These are phyloP conservation scores for Parasteatoda lunata DNA, from an alignment of 2,888 invertebrate species.

Conservation along the genomic window DNA sequence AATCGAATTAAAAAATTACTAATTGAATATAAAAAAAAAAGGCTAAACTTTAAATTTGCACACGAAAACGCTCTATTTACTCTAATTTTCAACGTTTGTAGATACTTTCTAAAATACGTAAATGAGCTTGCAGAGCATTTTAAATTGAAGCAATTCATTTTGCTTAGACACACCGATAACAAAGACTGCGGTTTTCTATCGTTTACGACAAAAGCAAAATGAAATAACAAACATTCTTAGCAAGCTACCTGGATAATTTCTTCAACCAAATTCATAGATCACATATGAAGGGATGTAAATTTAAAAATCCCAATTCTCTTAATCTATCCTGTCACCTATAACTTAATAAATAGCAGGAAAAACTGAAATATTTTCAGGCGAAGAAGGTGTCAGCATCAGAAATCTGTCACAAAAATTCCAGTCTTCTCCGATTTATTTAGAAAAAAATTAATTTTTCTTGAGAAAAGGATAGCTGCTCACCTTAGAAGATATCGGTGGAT, in stretches of 20 bases:
- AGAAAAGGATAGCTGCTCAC: not conserved
- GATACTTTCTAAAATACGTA: not conserved
- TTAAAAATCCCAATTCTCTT: conserved; percentile 60
- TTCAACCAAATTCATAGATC: conserved; percentile 47
- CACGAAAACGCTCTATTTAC: not conserved
- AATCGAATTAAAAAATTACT: not conserved
- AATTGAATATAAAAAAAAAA: not conserved
- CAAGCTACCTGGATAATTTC: conserved; percentile 33
- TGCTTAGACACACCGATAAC: conserved; percentile 19
- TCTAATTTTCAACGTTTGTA: not conserved
- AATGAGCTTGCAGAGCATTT: conserved; percentile 24
- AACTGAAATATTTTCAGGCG: conserved; percentile 51
- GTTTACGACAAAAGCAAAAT: not conserved
- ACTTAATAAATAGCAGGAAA: conserved; percentile 61
- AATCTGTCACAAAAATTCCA: conserved; percentile 61
- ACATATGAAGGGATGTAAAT: conserved; percentile 17
- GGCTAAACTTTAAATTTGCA: not conserved
- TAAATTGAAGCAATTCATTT: conserved; percentile 46
- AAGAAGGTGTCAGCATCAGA: conserved; percentile 53
- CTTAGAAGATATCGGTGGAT: conserved; percentile 26
- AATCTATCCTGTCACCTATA: conserved; percentile 59
- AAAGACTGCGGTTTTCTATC: conserved; percentile 43
- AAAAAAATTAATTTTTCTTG: conserved; percentile 6
- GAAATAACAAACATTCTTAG: conserved; percentile 48
- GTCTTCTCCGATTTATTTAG: not conserved